phyloP scores from a whole-genome alignment of 1,140 invertebrate genomes.

The Polypedilum vanderplanki region DNA sequence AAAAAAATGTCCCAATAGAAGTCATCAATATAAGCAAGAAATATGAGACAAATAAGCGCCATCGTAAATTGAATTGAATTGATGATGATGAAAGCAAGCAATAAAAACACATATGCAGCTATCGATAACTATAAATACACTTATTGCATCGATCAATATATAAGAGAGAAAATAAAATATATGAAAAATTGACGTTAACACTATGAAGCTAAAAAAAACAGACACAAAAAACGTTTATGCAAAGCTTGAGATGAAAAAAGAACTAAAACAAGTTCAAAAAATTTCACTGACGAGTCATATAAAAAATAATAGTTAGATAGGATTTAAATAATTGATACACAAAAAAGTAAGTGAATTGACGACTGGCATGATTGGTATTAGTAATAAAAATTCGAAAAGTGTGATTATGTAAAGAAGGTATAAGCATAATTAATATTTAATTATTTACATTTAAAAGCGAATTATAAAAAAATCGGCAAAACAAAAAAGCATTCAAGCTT shows the following conservation, averaged over 20 bases:
- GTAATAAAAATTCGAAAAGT: slow-evolving; percentile 5
- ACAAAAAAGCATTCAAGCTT: background rate
- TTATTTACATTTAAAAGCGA: background rate
- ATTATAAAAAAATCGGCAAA: background rate
- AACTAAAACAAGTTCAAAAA: background rate
- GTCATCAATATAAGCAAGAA: no score
- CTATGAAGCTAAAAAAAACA: slow-evolving; percentile 3
- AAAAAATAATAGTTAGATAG: slow-evolving; percentile 2
- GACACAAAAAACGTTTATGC: background rate
- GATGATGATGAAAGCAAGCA: no score
- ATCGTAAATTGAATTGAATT: no score
- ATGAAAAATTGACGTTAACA: slow-evolving; percentile 5
- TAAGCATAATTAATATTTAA: background rate
- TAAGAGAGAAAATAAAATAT: no score
- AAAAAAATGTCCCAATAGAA: no score
- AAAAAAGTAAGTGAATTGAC: background rate
- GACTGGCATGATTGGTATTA: slow-evolving; percentile 8
- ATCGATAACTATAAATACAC: no score
- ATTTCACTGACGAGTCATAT: slow-evolving; percentile 1
- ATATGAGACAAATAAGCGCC: no score
- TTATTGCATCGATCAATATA: no score
- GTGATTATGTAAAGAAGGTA: slow-evolving; percentile 11
- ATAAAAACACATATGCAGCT: no score
- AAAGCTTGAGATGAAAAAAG: background rate
- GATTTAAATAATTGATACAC: background rate